Evolutionary conservation across 2,888 invertebrate genomes (phyloP).

Genomic region (Drosophila maculinotata): DNA sequence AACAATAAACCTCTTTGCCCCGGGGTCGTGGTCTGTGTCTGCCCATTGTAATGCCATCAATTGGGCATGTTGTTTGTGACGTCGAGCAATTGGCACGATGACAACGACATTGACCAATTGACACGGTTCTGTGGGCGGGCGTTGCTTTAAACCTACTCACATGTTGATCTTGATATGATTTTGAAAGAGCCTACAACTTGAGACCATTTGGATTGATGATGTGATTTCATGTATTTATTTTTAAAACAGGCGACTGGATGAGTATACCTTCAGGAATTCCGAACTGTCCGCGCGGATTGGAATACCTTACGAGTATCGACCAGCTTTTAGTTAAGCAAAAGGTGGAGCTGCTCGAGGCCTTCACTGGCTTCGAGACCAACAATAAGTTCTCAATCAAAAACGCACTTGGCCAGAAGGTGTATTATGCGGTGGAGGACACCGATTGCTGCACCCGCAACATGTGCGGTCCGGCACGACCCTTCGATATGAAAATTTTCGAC

Average conservation of each 20-base stretch:
- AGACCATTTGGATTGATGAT: constrained; percentile 13
- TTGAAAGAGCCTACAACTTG: background rate
- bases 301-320: constrained; percentile 95
- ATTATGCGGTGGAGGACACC: constrained; percentile 92
- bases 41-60: constrained; percentile 56
- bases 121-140: constrained; percentile 54
- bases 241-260: constrained; percentile 92
- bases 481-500: constrained; percentile 95
- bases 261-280: constrained; percentile 89
- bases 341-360: constrained; percentile 90
- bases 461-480: constrained; percentile 92
- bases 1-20: constrained; percentile 30
- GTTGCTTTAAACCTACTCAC: constrained; percentile 3
- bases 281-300: constrained; percentile 94
- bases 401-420: constrained; percentile 91
- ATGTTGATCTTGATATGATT: constrained; percentile 11
- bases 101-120: constrained; percentile 73
- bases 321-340: constrained; percentile 93
- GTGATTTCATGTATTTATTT: constrained; percentile 1
- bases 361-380: constrained; percentile 93
- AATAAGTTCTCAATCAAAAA: constrained; percentile 95
- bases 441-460: constrained; percentile 94
- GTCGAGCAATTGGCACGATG: constrained; percentile 59
- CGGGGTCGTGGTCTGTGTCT: constrained; percentile 38
- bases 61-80: constrained; percentile 38